A percentile compares a stretch with the other conserved stretches of the same genome.
These are phyloP conservation scores for Cheilosia scutellata DNA, from an alignment of 2,888 invertebrate genomes.

Conservation along the genomic window DNA sequence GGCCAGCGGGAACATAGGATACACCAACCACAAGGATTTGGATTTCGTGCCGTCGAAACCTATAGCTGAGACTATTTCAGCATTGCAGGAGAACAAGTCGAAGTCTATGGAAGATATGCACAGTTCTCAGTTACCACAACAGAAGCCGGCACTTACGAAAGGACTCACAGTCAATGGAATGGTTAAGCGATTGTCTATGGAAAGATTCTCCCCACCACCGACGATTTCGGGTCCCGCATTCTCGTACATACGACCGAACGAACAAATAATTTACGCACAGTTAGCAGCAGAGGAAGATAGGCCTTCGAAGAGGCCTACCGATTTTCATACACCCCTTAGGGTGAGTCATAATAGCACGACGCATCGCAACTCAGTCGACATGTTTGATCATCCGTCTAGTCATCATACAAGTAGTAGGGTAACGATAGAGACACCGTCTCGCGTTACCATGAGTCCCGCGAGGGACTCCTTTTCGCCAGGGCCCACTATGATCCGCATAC, in stretches of 20 bases:
- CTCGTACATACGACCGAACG: conserved; percentile 89
- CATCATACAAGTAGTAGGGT: conserved; percentile 73
- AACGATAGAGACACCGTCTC: conserved; percentile 57
- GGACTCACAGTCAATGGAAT: conserved; percentile 91
- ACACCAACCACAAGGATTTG: conserved; percentile 85
- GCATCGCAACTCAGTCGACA: conserved; percentile 76
- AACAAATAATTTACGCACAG: conserved; percentile 91
- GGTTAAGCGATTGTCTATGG: conserved; percentile 90
- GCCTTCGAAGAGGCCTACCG: conserved; percentile 20
- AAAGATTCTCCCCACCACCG: conserved; percentile 88
- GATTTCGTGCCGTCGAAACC: conserved; percentile 82
- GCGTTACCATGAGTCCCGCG: conserved; percentile 74
- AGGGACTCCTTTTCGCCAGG: conserved; percentile 74
- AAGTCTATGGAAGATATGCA: conserved; percentile 87
- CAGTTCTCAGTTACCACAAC: conserved; percentile 89
- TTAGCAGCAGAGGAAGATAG: conserved; percentile 85
- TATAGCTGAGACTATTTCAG: conserved; percentile 84
- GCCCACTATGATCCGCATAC: conserved; percentile 79
- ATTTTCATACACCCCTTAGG: conserved; percentile 31
- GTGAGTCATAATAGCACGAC: conserved; percentile 52
- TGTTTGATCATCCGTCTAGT: conserved; percentile 79
- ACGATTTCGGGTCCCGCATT: conserved; percentile 92
- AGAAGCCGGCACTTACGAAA: conserved; percentile 88
- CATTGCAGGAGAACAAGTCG: conserved; percentile 81
- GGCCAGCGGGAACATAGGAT: conserved; percentile 84